phyloP scores from a whole-genome alignment of 2,113 vertebrate species.

The Myrmecobius fasciatus region DNA sequence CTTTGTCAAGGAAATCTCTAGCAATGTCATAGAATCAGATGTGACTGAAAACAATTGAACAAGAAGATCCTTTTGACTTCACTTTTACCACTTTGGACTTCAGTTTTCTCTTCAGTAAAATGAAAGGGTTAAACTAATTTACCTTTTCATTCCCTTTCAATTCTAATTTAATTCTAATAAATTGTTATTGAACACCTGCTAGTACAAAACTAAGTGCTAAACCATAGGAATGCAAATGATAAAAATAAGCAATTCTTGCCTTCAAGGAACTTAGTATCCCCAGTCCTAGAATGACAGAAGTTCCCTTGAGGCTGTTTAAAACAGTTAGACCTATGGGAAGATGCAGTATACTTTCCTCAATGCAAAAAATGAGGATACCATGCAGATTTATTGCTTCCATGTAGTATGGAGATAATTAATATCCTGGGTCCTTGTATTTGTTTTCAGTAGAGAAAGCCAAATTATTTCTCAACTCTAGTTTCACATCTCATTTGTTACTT shows the following conservation, averaged over 20 bases:
- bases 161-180: not conserved
- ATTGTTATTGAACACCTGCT: not conserved
- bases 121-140: not conserved
- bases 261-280: not conserved
- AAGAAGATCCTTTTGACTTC: not conserved
- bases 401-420: slow-evolving; percentile 42
- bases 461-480: slow-evolving; percentile 62
- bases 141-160: not conserved
- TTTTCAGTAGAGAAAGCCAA: slow-evolving; percentile 34
- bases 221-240: not conserved
- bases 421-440: slow-evolving; percentile 42
- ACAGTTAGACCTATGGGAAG: not conserved
- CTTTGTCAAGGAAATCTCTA: not conserved
- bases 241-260: not conserved
- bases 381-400: slow-evolving; percentile 50
- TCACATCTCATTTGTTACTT: slow-evolving; percentile 63
- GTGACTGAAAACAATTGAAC: not conserved
- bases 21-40: not conserved
- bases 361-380: slow-evolving; percentile 1
- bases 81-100: not conserved
- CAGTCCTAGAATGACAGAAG: not conserved
- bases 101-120: not conserved
- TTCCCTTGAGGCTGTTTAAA: slow-evolving; percentile 36
- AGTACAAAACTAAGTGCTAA: not conserved
- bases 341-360: not conserved